Percentiles rank a stretch among this genome's conserved stretches.
These are phyloP conservation scores for Caretta caretta DNA, from an alignment of 2,113 vertebrate genomes.

Conservation along the genomic window DNA sequence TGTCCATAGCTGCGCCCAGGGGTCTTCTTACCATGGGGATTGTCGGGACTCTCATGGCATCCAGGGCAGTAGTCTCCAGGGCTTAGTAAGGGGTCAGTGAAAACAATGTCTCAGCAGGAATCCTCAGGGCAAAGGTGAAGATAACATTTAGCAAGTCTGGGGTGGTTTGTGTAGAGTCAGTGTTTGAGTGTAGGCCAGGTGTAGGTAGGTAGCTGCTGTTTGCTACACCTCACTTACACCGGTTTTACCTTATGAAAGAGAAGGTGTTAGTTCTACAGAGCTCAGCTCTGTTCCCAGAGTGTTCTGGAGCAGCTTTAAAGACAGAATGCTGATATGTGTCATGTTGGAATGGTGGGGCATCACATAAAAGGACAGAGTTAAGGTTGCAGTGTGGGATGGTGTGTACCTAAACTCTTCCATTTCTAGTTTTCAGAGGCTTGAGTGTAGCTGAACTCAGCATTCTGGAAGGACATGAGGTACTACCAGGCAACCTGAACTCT, in stretches of 20 bases:
- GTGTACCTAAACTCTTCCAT: too few species aligned
- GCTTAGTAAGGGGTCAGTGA: not conserved
- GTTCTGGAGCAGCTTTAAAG: not conserved
- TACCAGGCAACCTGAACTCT: rapidly evolving
- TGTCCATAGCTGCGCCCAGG: not conserved
- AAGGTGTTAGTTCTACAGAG: not conserved
- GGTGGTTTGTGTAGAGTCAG: not conserved
- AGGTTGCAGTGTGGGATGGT: not conserved
- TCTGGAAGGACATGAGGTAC: not conserved
- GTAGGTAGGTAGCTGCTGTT: not conserved
- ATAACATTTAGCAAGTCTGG: not conserved
- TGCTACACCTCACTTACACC: too few species aligned
- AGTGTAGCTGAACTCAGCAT: not conserved
- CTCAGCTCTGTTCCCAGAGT: not conserved
- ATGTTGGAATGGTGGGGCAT: not conserved
- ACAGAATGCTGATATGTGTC: not conserved
- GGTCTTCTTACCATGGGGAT: not conserved
- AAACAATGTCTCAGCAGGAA: not conserved
- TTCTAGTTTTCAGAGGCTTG: not conserved
- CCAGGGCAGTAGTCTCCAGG: not conserved
- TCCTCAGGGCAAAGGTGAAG: not conserved
- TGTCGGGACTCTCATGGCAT: not conserved
- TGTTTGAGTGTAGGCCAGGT: not conserved
- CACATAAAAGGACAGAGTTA: not conserved
- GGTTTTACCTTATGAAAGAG: too few species aligned